Evolutionary conservation across 2,113 vertebrate species (phyloP).

Genomic region (Rhinogobius similis): DNA sequence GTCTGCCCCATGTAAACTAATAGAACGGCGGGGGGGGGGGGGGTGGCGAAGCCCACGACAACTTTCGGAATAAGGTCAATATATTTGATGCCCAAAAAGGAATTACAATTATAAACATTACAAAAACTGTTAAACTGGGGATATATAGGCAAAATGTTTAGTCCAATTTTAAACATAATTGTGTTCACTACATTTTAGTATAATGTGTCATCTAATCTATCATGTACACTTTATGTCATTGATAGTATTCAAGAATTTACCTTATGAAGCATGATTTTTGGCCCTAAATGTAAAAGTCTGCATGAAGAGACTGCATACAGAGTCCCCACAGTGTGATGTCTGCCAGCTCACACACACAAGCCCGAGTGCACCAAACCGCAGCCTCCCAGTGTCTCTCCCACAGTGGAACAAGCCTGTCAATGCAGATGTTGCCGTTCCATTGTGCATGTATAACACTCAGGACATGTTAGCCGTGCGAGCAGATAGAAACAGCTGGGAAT

Average conservation of each 20-base stretch:
- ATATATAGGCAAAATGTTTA: no score
- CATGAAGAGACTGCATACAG: neutral
- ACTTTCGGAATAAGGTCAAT: no score
- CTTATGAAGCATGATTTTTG: neutral
- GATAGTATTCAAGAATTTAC: neutral
- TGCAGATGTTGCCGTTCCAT: constrained; percentile 57
- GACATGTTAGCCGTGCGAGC: constrained; percentile 34
- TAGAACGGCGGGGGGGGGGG: no score
- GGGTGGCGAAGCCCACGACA: no score
- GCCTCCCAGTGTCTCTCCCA: constrained; percentile 38
- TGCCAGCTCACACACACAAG: constrained; percentile 4
- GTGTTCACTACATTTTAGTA: no score
- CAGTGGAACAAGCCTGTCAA: constrained; percentile 68
- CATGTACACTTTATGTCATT: neutral
- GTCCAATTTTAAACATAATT: no score
- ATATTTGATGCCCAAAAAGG: no score
- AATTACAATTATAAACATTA: no score
- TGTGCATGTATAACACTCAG: constrained; percentile 48
- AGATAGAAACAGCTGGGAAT: constrained; percentile 66
- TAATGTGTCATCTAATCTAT: no score
- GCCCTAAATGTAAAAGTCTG: neutral
- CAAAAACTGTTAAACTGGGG: no score
- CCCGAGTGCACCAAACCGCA: constrained; percentile 53
- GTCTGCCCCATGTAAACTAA: no score
- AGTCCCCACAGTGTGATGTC: neutral